Evolutionary conservation across 2,113 vertebrate genomes (phyloP).

Genomic region (Dasyornis broadbenti): DNA sequence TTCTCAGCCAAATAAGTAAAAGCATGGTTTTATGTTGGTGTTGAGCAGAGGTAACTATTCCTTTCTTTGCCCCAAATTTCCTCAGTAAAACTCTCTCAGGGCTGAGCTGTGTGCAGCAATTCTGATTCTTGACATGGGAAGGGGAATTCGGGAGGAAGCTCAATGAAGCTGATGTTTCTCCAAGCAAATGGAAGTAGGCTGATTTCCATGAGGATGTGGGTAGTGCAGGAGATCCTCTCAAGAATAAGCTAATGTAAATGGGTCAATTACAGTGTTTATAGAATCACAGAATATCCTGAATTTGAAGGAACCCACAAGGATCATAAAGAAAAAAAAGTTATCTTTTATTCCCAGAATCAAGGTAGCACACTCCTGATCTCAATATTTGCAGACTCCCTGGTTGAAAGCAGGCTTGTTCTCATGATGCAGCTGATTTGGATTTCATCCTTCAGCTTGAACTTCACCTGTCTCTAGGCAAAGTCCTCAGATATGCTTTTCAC

Average conservation of each 20-base stretch:
- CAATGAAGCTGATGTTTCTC: not conserved
- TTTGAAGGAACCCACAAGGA: not conserved
- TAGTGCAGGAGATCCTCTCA: not conserved
- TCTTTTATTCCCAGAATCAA: not conserved
- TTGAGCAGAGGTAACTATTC: not conserved
- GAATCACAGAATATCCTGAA: not conserved
- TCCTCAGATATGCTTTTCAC: not conserved
- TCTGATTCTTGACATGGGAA: not conserved
- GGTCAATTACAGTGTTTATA: not conserved
- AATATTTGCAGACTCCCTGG: rapidly evolving
- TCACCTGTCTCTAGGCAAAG: not conserved
- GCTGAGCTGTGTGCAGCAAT: not conserved
- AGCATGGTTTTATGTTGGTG: not conserved
- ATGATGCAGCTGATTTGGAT: not conserved
- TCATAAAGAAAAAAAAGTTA: not conserved
- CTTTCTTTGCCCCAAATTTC: not conserved
- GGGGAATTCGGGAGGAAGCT: not conserved
- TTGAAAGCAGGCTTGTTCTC: not conserved
- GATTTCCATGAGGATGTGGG: rapidly evolving
- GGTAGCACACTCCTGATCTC: not conserved
- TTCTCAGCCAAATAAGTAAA: not conserved
- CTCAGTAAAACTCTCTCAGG: not conserved
- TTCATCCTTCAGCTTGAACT: not conserved
- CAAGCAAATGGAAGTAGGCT: not conserved
- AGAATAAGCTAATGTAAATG: not conserved